Conservation (phyloP, 2,113 vertebrate species). For the Gnathochromis pfefferi region DNA sequence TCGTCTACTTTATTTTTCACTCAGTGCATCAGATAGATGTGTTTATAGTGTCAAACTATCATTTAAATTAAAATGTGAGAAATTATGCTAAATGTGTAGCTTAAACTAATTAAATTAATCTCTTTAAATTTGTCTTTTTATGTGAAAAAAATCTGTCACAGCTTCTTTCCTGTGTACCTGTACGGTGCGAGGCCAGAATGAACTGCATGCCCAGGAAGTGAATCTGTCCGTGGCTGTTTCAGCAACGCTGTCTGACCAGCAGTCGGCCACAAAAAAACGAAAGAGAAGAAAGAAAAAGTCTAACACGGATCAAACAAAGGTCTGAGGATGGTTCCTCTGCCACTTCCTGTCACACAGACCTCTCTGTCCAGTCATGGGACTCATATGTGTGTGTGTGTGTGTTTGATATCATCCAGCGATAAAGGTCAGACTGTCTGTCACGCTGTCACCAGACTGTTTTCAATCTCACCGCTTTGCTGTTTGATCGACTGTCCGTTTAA, state of each 20-base stretch:
- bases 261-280: neutral
- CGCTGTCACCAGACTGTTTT: neutral
- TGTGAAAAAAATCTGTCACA: neutral
- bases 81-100: fast-evolving
- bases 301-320: neutral
- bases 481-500: neutral
- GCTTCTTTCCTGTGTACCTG: neutral
- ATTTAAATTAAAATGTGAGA: neutral
- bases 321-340: neutral
- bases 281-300: neutral
- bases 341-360: conserved; percentile 36
- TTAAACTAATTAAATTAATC: neutral
- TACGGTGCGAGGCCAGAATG: fast-evolving
- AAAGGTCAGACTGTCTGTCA: conserved; percentile 17
- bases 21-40: neutral
- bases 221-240: neutral
- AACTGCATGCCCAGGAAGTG: neutral
- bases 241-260: neutral
- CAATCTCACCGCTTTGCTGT: neutral
- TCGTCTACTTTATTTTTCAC: neutral
- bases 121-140: neutral
- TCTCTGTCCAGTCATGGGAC: conserved; percentile 23
- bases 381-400: neutral
- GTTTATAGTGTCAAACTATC: neutral
- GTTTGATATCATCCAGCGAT: neutral